Evolutionary conservation across 2,797 vertebrate species (phyloP), one percentile per base, ranked within the genome.

Genomic region (Presbytis comata): DNA sequence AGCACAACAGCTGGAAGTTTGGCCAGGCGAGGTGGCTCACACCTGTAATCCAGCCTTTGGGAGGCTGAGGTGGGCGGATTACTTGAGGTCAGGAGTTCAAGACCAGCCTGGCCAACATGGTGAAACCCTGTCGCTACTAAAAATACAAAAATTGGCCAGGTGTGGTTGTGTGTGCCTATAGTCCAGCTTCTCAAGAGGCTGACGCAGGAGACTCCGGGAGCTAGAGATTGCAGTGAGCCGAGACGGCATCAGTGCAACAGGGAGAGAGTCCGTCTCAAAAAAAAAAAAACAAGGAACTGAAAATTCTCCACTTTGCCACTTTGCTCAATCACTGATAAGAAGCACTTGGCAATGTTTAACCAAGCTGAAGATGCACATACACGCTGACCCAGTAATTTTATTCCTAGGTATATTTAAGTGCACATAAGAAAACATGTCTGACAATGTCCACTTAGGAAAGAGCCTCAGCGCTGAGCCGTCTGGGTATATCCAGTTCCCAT

Each of bases 1-100:
- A 30, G 9, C 24, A 0, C 10, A 57, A 9, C 22, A 41, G 12
- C 22, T 0, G 3, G 21, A 46, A 13, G 21, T 30, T 44, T 67
- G 33, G 33, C 16, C 33, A 67, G 33, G 33, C 0, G 0, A n/a
- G 61, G 33, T 8, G 8, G 4, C 33, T 67, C 61, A 19, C 61
- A 19, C 61, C 33, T 67, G 61, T 19, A n/a, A 67, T n/a, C 61
- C 33, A n/a, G 33, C 0, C 33, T n/a, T 67, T 67, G 7, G 61
- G 61, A 67, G 7, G 16, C 16, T 0, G 33, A 16, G 0, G 30
- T 4, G 33, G 61, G 61, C 0, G 0, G 61, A 67, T n/a, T 16
- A n/a, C 61, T 67, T n/a, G 33, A 67, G 61, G 61, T 67, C 8
- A 67, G 17, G 61, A n/a, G 61, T 67, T n/a, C 0, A 1, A 1